Base-by-base conservation (phyloP, 2,888 invertebrate species). In the Eremobia ochroleuca region DNA sequence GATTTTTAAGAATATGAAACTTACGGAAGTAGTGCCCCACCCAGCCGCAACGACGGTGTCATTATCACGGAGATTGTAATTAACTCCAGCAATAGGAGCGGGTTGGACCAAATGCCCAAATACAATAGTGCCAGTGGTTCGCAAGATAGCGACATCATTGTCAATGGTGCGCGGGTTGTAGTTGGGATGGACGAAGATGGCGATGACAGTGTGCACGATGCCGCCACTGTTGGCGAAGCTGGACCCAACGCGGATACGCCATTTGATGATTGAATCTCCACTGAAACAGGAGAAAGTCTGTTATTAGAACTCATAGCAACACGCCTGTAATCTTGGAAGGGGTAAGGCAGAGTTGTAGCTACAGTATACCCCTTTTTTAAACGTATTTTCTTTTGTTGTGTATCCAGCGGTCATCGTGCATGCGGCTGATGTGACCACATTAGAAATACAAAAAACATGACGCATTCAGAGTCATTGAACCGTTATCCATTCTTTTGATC, bases 1-100 rank as follows among this genome's bases (percentile, higher is more conserved):
- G 1, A 28, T 58, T 40, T 9, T 0, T 18, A 6, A 18, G 1
- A 9, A 34, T 5, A 34, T 15, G 0, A 46, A 49, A 89, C 90
- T 90, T 82, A 92, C 92, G 58, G 87, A 81, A 34, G 88, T 91
- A 13, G 87, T 84, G 18, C 95, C 94, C 95, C 95, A 95, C n/a
- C 95, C 96, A 65, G 90, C 90, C n/a, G 94, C 91, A 65, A 91
- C 84, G 1, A 92, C 91, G 6, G 88, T 73, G n/a, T 85, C 85
- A 76, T 92, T 89, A 18, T 85, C 90, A 4, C 83, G 88, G 9
- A 92, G 85, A 62, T 90, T 85, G 55, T 88, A 89, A 40, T 79
- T 83, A 0, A 89, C 78, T 1, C 92, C 87, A 31, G 88, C 86
- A 34, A 94, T 90, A 4, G 76, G 62, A 9, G 83, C 89, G 2